Conservation (phyloP, 1,140 invertebrate species). For the Ladona fulva region DNA sequence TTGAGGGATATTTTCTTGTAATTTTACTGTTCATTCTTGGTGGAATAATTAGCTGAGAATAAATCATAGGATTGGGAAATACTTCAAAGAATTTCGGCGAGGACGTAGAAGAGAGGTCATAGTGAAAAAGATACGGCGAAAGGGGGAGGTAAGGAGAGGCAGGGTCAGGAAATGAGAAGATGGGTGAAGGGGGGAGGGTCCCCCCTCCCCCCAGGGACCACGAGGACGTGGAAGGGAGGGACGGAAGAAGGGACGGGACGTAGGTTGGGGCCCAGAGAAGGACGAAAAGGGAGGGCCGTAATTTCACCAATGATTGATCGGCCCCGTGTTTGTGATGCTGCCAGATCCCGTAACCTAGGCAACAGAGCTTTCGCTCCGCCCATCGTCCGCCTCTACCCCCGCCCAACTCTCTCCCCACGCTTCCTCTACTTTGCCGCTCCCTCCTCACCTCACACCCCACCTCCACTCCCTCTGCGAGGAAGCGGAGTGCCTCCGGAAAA, state of each 20-base stretch:
- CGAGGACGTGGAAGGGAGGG: background rate
- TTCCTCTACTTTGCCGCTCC: background rate
- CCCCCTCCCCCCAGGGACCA: no score
- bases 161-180: background rate
- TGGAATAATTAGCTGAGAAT: no score
- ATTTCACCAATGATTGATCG: slow-evolving; percentile 9
- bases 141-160: background rate
- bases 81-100: no score
- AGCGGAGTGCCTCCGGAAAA: no score
- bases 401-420: background rate
- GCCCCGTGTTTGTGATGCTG: slow-evolving; percentile 6
- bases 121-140: background rate
- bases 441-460: background rate
- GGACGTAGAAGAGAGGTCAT: background rate
- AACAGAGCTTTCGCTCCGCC: slow-evolving; percentile 1
- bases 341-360: slow-evolving; percentile 1
- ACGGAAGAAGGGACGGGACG: background rate
- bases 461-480: background rate
- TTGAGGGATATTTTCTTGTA: no score
- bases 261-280: background rate
- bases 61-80: no score
- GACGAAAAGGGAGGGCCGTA: background rate
- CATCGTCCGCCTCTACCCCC: background rate
- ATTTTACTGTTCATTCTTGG: no score
- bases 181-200: background rate